Evolutionary conservation across 2,797 vertebrate species (phyloP), one percentile per base, ranked within the genome.

Genomic region (Discoglossus pictus): DNA sequence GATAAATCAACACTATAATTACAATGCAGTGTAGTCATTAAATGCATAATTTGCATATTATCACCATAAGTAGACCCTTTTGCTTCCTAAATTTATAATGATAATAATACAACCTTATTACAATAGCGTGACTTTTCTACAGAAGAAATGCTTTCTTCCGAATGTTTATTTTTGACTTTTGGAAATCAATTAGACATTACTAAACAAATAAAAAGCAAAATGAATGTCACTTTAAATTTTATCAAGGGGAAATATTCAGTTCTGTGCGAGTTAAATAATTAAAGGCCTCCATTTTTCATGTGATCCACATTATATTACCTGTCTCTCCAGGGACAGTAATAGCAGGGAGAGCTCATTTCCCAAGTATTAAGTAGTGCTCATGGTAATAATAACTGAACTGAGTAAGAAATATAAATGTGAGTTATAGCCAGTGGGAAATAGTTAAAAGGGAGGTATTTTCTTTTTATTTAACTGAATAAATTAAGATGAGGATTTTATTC

Each of bases 231-330:
- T 51, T 51, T 9, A 51, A 34, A 51, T 31, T 51, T 31, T 18
- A 51, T 25, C 34, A 25, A n/a, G 15, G n/a, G 13, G 48, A 51
- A 51, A 51, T 34, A 31, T 51, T 31, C n/a, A 51, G 25, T 16
- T 31, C 48, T 2, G 13, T 31, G 3, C 48, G 12, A 51, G 13
- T 5, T 51, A 31, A 31, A n/a, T 31, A 31, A 31, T 31, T 31
- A 4, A 31, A 8, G n/a, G n/a, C n/a, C 27, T 31, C 27, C 8
- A 4, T 51, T 48, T 34, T 51, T 1, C n/a, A 34, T 15, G n/a
- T 31, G 25, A 34, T 51, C 21, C 25, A 12, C 13, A 51, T 27
- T 34, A 51, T 34, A 51, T 51, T 51, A 31, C 25, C 7, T 15
- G 8, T 51, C n/a, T n/a, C 24, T 13, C 48, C 8, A 31, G 25